Evolutionary conservation across 2,888 invertebrate species (phyloP), one percentile per base, ranked within the genome.

Genomic region (Lutraria lutraria): DNA sequence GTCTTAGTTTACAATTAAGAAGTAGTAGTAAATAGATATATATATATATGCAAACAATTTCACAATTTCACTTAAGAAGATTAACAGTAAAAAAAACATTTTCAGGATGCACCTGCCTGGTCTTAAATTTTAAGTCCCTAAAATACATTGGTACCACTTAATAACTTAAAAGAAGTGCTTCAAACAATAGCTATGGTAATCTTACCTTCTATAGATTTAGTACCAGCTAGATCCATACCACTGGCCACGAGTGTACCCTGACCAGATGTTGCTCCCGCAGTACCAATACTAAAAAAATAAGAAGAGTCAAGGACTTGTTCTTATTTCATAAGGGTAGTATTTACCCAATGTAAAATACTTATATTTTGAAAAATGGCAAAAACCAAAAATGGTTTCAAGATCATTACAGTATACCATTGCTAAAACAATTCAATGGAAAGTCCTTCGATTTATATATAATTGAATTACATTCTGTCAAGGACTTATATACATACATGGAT

Each of bases 181-280:
- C 15, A 63, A 68, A 25, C n/a, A 43, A 43, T 43, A 8, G 53
- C n/a, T n/a, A 21, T 43, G 31, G 31, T n/a, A 25, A 19, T 21
- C 83, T n/a, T 83, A 92, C 92, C 92, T 90, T 92, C 90, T 68
- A 92, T 89, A 6, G 92, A 92, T 68, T 85, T 88, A 13, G 87
- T 68, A 4, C 92, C 92, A 0, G 89, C 88, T 13, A 92, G 81
- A 31, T 89, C 92, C 43, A 92, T 89, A 34, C 90, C 90, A 2
- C 21, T 52, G 8, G 87, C 89, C 4, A 60, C 68, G 25, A 90
- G 54, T 54, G 63, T 68, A 19, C 92, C 92, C 54, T 34, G 60
- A 43, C 92, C 92, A 29, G 92, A 92, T 52, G 92, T 90, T 12
- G 31, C 85, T 2, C 19, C 31, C 0, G 89, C 86, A n/a, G 86